Evolutionary conservation across 2,888 invertebrate genomes (phyloP), one percentile per base, ranked within the genome.

Genomic region (Pristionchus arcanus): DNA sequence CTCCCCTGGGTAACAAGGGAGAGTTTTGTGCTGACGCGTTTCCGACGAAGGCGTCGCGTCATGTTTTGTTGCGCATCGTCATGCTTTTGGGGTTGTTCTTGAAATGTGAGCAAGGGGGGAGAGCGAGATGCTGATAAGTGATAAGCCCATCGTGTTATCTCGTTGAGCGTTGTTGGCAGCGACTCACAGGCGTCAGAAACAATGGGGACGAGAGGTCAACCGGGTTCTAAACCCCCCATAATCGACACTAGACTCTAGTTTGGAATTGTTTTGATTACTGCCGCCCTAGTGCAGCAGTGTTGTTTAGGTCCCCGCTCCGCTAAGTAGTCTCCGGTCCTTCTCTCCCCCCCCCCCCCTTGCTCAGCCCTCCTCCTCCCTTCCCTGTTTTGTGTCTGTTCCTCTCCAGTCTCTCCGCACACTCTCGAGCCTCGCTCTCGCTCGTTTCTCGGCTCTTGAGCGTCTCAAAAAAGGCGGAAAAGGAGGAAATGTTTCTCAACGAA

Each of bases 81-180:
- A 74, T 81, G 81, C 81, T 81, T 49, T 81, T 53, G 49, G 49
- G 81, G 81, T 81, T 81, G 81, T 81, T 81, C 81, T 81, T 81
- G 81, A 81, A 81, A 49, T 71, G 31, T 37, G 74, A 49, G 42
- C 42, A 49, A 49, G 42, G 42, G 42, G 42, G 42, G 42, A 49
- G 42, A 34, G 77, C 19, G 19, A 49, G 28, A 11, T 19, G 49
- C 28, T 53, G 81, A 81, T 81, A 81, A 81, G 74, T 11, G 81
- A 53, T 49, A 42, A 53, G 11, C 13, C 34, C n/a, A 4, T 15
- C 77, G n/a, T 81, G 49, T 81, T 81, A 81, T 81, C 81, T 25
- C 16, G 42, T 49, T 11, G 3, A n/a, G 11, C 42, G 11, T 49
- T 49, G 49, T 81, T 81, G 81, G 81, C 11, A 53, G 81, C 81